Evolutionary conservation across 2,113 vertebrate genomes (phyloP), one percentile per base, ranked within the genome.

Genomic region (Chaetodon trifascialis): DNA sequence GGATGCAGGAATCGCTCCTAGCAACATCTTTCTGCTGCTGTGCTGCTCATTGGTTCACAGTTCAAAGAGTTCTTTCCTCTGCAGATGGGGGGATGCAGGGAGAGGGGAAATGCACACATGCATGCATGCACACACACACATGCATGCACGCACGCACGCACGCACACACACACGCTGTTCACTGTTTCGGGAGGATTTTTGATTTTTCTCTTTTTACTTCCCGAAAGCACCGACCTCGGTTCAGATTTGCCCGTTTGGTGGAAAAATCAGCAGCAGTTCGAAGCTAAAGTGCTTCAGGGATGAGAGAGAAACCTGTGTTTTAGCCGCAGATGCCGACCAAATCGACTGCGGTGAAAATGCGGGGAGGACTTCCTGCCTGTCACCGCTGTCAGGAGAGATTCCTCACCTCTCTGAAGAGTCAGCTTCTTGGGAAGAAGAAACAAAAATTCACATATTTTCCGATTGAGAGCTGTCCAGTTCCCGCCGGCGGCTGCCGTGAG

Each of bases 11-110:
- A 89, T 46, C 7, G 90, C 91, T 91, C 85, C 80, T 49, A 91
- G 90, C 91, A 69, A 85, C 92, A 86, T 86, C 80, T 89, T 85
- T 73, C 83, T 80, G 82, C 77, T 87, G 86, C 89, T 81, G 85
- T 76, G 75, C 82, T 71, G 89, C 86, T 91, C 84, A 91, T 89
- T 88, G 92, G 92, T 92, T 91, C 87, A 86, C 87, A 90, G 92
- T 93, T 94, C 91, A 93, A 79, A 91, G 88, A 86, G 86, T 89
- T 89, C 81, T 81, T 80, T 78, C 76, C 84, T 87, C 80, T 79
- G 85, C 84, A 84, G 91, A 86, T 86, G 88, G 82, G 58, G 76
- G 75, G 38, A 25, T 51, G 75, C 23, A 46, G 66, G 51, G 58
- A 49, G 62, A 70, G 67, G 30, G 71, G 52, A 78, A 21, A 62